These are phyloP conservation scores for Gopherus evgoodei DNA, from an alignment of 2,113 vertebrate species.

Conservation along the genomic window DNA sequence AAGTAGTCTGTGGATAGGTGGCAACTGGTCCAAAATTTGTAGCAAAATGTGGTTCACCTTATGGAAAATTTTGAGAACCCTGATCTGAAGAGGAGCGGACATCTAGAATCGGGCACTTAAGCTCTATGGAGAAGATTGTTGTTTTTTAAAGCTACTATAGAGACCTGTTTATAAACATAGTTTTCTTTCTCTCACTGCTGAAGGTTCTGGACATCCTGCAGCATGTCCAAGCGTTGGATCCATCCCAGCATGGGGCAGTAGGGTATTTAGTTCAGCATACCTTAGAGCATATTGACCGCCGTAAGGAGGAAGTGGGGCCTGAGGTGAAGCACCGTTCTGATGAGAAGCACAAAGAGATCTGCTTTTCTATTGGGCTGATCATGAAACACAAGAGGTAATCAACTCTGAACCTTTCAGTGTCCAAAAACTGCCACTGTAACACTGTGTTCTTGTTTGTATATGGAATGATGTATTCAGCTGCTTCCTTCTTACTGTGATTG, in stretches of 20 bases:
- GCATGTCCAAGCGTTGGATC: slow-evolving; percentile 96
- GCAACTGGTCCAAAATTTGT: neutral
- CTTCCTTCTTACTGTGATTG: neutral
- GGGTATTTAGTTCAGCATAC: slow-evolving; percentile 97
- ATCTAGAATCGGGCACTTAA: neutral
- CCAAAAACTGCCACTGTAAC: neutral
- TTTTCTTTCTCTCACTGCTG: slow-evolving; percentile 31
- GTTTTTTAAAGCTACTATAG: neutral
- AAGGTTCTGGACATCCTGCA: slow-evolving; percentile 98
- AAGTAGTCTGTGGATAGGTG: neutral
- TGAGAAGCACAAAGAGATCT: slow-evolving; percentile 90
- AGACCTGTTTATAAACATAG: neutral
- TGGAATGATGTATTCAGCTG: accelerated
- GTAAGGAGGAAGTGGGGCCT: slow-evolving; percentile 89
- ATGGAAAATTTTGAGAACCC: neutral
- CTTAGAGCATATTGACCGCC: slow-evolving; percentile 95
- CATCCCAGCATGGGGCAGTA: slow-evolving; percentile 94
- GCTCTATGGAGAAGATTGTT: neutral
- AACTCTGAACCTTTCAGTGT: accelerated
- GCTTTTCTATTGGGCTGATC: slow-evolving; percentile 92
- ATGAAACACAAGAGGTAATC: slow-evolving; percentile 97
- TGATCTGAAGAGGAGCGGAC: neutral
- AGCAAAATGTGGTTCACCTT: neutral
- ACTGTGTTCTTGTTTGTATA: neutral
- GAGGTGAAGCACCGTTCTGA: slow-evolving; percentile 89